A percentile compares a stretch with the other conserved stretches of the same genome.
Conservation (phyloP, 1,140 invertebrate species). For the Trichoplusia ni region DNA sequence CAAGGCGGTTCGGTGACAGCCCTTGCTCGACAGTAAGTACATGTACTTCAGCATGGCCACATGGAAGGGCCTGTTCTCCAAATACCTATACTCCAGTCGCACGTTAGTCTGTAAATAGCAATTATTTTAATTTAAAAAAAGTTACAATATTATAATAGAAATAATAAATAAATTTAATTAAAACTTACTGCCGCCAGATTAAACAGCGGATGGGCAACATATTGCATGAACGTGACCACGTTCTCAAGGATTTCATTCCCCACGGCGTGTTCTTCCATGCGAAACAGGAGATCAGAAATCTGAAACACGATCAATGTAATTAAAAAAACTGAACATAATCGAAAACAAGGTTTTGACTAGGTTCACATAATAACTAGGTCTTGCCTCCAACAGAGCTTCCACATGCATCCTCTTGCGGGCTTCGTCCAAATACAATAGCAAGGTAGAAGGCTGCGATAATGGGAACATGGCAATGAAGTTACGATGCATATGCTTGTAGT, state of each 20-base stretch:
- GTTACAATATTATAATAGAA: not conserved
- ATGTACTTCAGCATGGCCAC: slow-evolving; percentile 94
- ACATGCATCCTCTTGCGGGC: too few species aligned
- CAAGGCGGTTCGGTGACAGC: slow-evolving; percentile 90
- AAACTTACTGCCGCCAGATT: slow-evolving; percentile 49
- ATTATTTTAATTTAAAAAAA: too few species aligned
- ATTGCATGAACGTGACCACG: slow-evolving; percentile 88
- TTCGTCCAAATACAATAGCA: too few species aligned
- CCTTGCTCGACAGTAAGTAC: slow-evolving; percentile 89
- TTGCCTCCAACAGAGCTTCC: too few species aligned
- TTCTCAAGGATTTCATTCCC: slow-evolving; percentile 48
- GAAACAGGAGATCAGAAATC: slow-evolving; percentile 86
- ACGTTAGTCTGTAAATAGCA: slow-evolving; percentile 44
- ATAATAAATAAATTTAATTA: not conserved
- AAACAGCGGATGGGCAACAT: slow-evolving; percentile 48
- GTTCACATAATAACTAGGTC: too few species aligned
- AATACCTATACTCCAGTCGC: slow-evolving; percentile 89
- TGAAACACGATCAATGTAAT: slow-evolving; percentile 77
- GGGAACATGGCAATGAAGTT: too few species aligned
- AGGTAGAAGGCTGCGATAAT: too few species aligned
- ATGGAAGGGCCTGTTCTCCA: slow-evolving; percentile 93
- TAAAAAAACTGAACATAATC: slow-evolving; percentile 84
- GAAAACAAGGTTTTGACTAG: slow-evolving; percentile 89
- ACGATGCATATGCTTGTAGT: too few species aligned
- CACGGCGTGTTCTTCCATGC: slow-evolving; percentile 39